Evolutionary conservation across 2,113 vertebrate genomes (phyloP).

Genomic region (Sphyrna mokarran): DNA sequence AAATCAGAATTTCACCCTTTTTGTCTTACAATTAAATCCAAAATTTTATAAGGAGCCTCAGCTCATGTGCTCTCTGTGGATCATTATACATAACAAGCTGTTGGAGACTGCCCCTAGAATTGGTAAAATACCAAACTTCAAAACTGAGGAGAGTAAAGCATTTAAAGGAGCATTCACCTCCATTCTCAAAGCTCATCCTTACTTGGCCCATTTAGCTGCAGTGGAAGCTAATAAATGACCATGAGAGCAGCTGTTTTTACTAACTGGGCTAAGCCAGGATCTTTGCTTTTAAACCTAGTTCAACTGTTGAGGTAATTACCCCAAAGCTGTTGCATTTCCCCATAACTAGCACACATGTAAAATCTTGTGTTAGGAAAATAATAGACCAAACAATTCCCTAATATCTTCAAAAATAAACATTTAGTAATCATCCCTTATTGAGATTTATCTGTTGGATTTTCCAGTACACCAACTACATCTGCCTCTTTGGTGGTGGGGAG

Average conservation of each 20-base stretch:
- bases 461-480: background rate
- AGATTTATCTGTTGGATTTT: background rate
- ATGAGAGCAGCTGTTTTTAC: background rate
- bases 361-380: background rate
- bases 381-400: background rate
- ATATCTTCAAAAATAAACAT: background rate
- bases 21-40: background rate
- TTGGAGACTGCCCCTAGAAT: background rate
- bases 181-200: background rate
- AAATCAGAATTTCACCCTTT: background rate
- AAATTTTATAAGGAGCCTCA: background rate
- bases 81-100: background rate
- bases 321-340: background rate
- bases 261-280: constrained; percentile 1
- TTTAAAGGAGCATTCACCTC: background rate
- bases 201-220: background rate
- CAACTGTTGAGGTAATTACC: background rate
- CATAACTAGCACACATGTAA: background rate
- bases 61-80: background rate
- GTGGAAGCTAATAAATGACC: background rate
- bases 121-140: background rate
- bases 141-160: background rate
- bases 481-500: background rate
- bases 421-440: background rate
- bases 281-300: background rate